Evolutionary conservation across 2,888 invertebrate species (phyloP), one percentile per base, ranked within the genome.

Genomic region (Exephanes ischioxanthus): DNA sequence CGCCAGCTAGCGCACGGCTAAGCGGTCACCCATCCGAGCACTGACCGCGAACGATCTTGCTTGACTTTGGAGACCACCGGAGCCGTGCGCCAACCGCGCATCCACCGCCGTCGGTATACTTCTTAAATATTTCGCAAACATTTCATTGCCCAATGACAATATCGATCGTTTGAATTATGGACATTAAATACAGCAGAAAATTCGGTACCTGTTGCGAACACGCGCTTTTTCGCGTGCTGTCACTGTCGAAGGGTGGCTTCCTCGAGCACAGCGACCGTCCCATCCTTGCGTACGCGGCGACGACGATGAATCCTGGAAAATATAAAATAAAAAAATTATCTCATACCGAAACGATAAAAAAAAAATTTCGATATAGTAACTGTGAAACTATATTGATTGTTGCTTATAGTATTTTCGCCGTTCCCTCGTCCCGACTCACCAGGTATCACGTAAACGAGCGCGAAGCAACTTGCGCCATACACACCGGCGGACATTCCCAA

Each of bases 381-480:
- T 3, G 14, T 45, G 3, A 2, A 14, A 45, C 45, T 45, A 14
- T 45, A 5, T 14, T 45, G 45, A 41, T 19, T n/a, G 58, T 78
- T 61, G 9, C 30, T 58, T 41, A 1, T n/a, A n/a, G 11, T 66
- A 68, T 19, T 11, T 26, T 68, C 5, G 22, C n/a, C 19, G 19
- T 45, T 19, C 7, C 45, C 2, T 67, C 26, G 45, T 22, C 5
- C 3, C 1, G 26, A 71, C 94, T 94, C 89, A 96, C 97, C 97
- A 3, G 97, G 97, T 16, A 97, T 94, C 0, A 97, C 96, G 90
- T 97, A 97, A 53, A 97, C 97, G n/a, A 97, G 95, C 1, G 96
- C 94, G 91, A 97, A 97, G 90, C 96, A 96, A 90, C 96, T 95
- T 0, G 96, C 94, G 11, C 97, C 97, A 88, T 96, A 96, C 1